Conservation (phyloP, 2,888 invertebrate species). For the Mesoligia furuncula region DNA sequence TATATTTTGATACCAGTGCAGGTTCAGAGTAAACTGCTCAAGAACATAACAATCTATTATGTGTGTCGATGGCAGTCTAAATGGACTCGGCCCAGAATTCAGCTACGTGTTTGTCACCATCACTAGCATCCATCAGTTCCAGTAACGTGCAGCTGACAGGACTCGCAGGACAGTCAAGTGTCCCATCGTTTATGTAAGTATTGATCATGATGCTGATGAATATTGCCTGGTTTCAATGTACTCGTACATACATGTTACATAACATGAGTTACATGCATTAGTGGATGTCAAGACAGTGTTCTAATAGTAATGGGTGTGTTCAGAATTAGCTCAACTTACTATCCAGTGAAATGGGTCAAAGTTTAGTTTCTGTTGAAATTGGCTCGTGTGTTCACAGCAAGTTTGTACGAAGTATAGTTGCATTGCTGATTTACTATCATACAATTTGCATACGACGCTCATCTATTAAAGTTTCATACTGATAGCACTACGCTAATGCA, state of each 20-base stretch:
- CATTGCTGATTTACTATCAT: constrained; percentile 43
- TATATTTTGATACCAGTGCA: not conserved
- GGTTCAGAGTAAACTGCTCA: not conserved
- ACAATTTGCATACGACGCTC: constrained; percentile 46
- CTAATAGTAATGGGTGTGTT: constrained; percentile 25
- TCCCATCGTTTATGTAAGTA: not conserved
- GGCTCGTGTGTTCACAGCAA: constrained; percentile 34
- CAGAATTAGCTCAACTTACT: constrained; percentile 36
- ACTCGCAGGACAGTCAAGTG: too few relatives aligned
- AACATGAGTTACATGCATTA: not conserved
- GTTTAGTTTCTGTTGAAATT: constrained; percentile 38
- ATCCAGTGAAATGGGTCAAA: constrained; percentile 45
- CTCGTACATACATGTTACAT: not conserved
- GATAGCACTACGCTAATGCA: constrained; percentile 23
- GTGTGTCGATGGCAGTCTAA: too few relatives aligned
- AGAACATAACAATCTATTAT: not conserved
- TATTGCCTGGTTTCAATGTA: not conserved
- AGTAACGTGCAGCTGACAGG: too few relatives aligned
- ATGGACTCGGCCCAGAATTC: too few relatives aligned
- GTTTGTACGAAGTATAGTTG: constrained; percentile 41
- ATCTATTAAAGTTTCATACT: constrained; percentile 43
- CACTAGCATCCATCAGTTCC: too few relatives aligned
- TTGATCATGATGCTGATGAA: not conserved
- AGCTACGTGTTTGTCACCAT: too few relatives aligned
- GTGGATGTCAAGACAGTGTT: not conserved